Evolutionary conservation across 2,797 vertebrate genomes (phyloP), one percentile per base, ranked within the genome.

Genomic region (Oophaga sylvatica): DNA sequence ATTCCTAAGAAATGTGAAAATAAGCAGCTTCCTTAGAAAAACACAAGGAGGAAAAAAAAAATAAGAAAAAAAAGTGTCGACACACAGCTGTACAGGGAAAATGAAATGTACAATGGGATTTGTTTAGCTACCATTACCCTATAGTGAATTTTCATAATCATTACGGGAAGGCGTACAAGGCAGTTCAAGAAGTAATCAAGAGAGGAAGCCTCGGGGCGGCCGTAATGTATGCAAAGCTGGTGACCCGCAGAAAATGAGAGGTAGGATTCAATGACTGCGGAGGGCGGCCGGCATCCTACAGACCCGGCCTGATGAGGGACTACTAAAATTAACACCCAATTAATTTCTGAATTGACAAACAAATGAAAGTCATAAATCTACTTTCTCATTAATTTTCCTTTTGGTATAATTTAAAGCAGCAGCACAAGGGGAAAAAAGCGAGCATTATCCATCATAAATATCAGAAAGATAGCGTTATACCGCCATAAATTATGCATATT

Each of bases 321-420:
- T 94, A 96, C 96, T 97, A 97, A 99, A 98, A 99, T 99, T 98
- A 99, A 99, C 98, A 99, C 97, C 96, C 98, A 99, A 99, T 99
- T 99, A 98, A 99, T 99, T 99, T 98, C 95, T 90, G 93, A 98
- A 98, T 99, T 99, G 97, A 99, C 98, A 99, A 99, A 99, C 98
- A 98, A 99, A 99, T 99, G 97, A 98, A 99, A 98, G 95, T 96
- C 97, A 98, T 99, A 98, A 98, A 99, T 99, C 97, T 99, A 97
- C 95, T 97, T 97, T 98, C 97, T 97, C 98, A 98, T 99, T 99
- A 98, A 97, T 97, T 98, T 97, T 94, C 95, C 94, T 94, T 81
- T 94, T 95, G 94, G 96, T 97, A 98, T 98, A 97, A 98, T 97
- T 98, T 96, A 97, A 97, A 96, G 96, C 96, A 95, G 96, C 96